Base-by-base conservation (phyloP, 37 sponge, comb jelly and placozoan genomes). In the Aphrocallistes beatrix region DNA sequence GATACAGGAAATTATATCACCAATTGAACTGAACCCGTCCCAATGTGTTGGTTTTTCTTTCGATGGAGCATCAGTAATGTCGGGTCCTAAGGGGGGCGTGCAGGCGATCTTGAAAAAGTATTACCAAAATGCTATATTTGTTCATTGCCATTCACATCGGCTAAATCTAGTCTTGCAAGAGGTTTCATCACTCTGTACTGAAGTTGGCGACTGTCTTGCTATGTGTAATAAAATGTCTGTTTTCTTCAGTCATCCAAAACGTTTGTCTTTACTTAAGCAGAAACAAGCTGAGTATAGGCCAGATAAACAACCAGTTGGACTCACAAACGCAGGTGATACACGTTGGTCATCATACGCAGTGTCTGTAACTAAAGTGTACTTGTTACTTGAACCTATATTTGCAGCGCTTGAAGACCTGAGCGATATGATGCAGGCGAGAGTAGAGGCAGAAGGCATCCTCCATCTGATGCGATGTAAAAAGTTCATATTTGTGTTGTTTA, bases 1-100 rank as follows among this genome's bases (percentile, higher is more conserved):
- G 34, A 32, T 60, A 60, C 8, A 60, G 75, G 75, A 60, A 28
- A 21, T 60, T 60, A 3, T 21, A 60, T 60, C 75, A 28, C 75
- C 75, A 60, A 21, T 60, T 60, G 75, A 60, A 60, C 75, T 28
- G 34, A 60, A 60, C 75, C 34, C 34, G 75, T 60, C 75, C 25
- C 75, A 60, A 60, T 60, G 75, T 60, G 32, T 60, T 60, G 75
- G 75, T 60, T 60, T n/a, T 60, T 60, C 75, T 60, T 60, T 60
- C 75, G 75, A 60, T 32, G 75, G 75, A 60, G 75, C 75, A 60
- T 60, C 75, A 60, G 75, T 60, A 28, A 60, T 60, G 75, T 60
- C 75, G 32, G 75, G 75, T 32, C 17, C 25, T 60, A 60, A 60
- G 21, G n/a, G 75, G 32, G 75, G 75, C n/a, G 75, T 60, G 75